A percentile compares a stretch with the other conserved stretches of the same genome.
phyloP scores from a whole-genome alignment of 2,888 invertebrate genomes.

The Invenusta paracnida region DNA sequence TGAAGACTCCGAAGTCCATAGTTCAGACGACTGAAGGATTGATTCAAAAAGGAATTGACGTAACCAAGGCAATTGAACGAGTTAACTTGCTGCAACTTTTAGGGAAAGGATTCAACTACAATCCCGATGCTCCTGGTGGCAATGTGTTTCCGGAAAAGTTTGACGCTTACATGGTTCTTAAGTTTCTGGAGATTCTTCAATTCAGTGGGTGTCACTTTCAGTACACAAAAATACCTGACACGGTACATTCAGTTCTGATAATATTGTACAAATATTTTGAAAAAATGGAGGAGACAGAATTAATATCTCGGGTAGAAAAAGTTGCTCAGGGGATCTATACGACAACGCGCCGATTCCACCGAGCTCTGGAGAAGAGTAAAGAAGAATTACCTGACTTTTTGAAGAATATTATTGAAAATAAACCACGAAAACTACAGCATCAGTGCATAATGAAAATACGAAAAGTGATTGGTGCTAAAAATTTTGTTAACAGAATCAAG shows the following conservation, averaged over 20 bases:
- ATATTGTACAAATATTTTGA: background rate
- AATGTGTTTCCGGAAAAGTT: background rate
- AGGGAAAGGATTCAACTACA: background rate
- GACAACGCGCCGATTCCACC: background rate
- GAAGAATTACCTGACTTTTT: background rate
- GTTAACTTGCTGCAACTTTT: conserved; percentile 19
- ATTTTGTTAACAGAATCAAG: background rate
- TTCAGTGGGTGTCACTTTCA: conserved; percentile 11
- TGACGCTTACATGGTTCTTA: background rate
- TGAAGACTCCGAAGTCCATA: background rate
- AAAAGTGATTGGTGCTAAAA: background rate
- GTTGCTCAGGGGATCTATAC: background rate
- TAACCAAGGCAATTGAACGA: background rate
- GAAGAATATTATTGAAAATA: background rate
- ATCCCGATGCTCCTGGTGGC: background rate
- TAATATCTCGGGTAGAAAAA: background rate
- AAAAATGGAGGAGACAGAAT: background rate
- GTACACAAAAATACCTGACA: background rate
- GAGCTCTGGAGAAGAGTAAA: background rate
- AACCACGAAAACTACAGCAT: background rate
- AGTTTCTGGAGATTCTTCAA: background rate
- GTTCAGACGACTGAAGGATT: background rate
- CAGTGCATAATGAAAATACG: background rate
- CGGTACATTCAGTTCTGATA: background rate
- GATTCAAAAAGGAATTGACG: background rate